Conservation (phyloP, 2,797 vertebrate species). For the Anomalospiza imberbis region DNA sequence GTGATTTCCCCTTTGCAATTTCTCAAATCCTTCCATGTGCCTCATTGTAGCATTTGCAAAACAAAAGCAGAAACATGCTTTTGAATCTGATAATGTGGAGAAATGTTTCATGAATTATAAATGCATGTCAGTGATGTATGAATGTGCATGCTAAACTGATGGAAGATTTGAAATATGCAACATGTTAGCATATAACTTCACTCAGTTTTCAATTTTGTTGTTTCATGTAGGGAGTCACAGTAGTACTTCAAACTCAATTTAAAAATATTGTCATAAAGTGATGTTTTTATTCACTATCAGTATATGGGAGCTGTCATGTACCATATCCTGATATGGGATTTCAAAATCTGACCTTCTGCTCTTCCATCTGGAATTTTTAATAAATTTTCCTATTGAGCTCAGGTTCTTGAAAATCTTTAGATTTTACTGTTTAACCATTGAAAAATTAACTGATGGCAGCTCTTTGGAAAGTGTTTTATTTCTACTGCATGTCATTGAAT, state of each 20-base stretch:
- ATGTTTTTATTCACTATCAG: neutral
- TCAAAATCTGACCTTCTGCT: neutral
- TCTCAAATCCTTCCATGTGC: neutral
- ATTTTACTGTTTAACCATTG: neutral
- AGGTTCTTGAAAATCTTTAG: neutral
- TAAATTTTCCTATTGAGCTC: neutral
- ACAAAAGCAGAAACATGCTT: neutral
- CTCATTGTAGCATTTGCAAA: neutral
- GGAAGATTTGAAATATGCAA: neutral
- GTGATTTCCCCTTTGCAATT: neutral
- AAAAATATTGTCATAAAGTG: neutral
- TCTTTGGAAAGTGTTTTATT: neutral
- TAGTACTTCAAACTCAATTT: neutral
- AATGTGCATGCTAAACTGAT: neutral
- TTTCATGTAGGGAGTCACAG: neutral
- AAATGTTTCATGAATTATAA: neutral
- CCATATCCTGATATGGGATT: neutral
- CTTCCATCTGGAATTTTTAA: neutral
- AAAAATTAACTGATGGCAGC: neutral
- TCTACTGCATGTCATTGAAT: neutral
- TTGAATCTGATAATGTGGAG: neutral
- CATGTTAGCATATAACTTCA: neutral
- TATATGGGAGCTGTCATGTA: neutral
- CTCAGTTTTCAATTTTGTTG: neutral
- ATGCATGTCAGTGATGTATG: neutral